Evolutionary conservation across 2,888 invertebrate genomes (phyloP).

Genomic region (Hanleya hanleyi): DNA sequence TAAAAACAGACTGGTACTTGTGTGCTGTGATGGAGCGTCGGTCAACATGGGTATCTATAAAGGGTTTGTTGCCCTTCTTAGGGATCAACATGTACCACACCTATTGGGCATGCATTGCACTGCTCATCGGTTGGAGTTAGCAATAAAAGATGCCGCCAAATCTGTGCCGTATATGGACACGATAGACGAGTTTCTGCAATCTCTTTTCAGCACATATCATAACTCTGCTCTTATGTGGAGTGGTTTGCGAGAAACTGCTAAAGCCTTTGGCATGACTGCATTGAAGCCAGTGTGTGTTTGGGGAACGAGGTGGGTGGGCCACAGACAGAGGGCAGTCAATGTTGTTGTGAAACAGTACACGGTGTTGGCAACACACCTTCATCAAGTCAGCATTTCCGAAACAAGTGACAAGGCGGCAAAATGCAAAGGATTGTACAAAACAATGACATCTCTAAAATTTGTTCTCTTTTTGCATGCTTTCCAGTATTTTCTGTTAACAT

Average conservation of each 20-base stretch:
- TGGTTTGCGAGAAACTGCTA: not conserved
- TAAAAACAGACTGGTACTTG: not conserved
- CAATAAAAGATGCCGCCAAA: conserved; percentile 1
- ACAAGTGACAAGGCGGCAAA: not conserved
- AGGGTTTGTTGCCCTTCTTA: not conserved
- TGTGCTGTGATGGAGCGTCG: not conserved
- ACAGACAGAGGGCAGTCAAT: not conserved
- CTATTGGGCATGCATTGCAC: not conserved
- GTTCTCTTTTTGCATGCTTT: not conserved
- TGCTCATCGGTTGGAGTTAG: not conserved
- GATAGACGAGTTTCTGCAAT: not conserved
- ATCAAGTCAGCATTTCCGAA: conserved; percentile 1
- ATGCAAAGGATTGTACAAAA: not conserved
- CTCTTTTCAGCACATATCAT: not conserved
- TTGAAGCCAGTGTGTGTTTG: not conserved
- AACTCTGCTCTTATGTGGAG: not conserved
- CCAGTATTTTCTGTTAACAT: not conserved
- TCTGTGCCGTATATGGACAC: not conserved
- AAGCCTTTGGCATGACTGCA: not conserved
- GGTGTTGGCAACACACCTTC: not conserved
- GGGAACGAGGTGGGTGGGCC: not conserved
- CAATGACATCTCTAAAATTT: not conserved
- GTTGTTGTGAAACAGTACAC: not conserved
- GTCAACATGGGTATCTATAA: not conserved
- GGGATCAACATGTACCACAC: not conserved